phyloP scores from a whole-genome alignment of 2,113 vertebrate genomes.

The Tachysurus vachellii region DNA sequence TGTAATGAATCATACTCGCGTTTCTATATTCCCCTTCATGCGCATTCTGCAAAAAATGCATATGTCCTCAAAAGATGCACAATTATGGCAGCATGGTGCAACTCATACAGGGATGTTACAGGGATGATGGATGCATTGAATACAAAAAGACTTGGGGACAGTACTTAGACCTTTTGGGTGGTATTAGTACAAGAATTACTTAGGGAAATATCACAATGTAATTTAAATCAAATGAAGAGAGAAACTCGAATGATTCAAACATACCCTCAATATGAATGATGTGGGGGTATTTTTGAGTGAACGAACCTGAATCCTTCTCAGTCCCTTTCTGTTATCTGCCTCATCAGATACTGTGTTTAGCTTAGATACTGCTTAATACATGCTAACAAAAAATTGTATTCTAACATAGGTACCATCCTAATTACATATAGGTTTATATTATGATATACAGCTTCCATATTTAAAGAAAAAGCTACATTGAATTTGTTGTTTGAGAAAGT shows the following conservation, averaged over 20 bases:
- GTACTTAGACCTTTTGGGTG: neutral
- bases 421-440: neutral
- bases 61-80: neutral
- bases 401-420: neutral
- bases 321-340: neutral
- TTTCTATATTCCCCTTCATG: neutral
- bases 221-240: neutral
- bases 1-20: neutral
- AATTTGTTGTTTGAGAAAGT: neutral
- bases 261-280: neutral
- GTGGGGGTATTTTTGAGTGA: neutral
- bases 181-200: neutral
- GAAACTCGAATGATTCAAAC: neutral
- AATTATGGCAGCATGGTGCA: neutral
- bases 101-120: neutral
- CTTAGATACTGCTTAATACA: neutral
- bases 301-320: neutral
- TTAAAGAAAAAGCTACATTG: neutral
- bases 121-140: neutral
- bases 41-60: neutral
- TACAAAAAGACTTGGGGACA: neutral
- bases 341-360: neutral
- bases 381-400: neutral
- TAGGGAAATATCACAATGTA: neutral
- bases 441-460: neutral